Evolutionary conservation across 2,888 invertebrate species (phyloP).

Genomic region (Stegana nigrithorax): DNA sequence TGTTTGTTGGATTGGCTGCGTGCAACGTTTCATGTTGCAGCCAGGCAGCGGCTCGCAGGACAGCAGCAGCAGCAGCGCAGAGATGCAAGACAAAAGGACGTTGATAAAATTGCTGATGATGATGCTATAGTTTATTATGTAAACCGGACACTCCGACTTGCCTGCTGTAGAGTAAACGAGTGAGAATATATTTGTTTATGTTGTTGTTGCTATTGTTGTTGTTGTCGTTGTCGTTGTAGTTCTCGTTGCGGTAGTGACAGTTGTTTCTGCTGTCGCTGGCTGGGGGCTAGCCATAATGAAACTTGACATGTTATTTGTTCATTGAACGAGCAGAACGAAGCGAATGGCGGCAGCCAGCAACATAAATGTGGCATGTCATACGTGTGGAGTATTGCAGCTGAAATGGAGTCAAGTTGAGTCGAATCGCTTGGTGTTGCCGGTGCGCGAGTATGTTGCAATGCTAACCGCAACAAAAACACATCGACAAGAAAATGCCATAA

Average conservation of each 20-base stretch:
- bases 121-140: constrained; percentile 23
- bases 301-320: constrained; percentile 65
- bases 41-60: constrained; percentile 18
- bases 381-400: too few species aligned
- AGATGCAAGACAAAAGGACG: constrained; percentile 41
- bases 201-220: constrained; percentile 34
- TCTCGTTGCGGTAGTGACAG: constrained; percentile 8
- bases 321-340: constrained; percentile 47
- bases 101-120: constrained; percentile 53
- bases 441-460: too few species aligned
- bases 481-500: constrained; percentile 15
- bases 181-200: constrained; percentile 26
- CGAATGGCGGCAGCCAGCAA: too few species aligned
- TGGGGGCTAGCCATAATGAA: constrained; percentile 55
- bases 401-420: too few species aligned
- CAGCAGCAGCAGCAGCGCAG: constrained; percentile 20
- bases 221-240: background rate
- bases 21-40: too few species aligned
- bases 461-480: constrained; percentile 38
- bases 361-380: too few species aligned
- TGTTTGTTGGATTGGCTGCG: background rate
- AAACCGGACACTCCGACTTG: background rate
- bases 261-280: constrained; percentile 15
- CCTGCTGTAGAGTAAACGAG: background rate
- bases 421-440: too few species aligned